Evolutionary conservation across 2,888 invertebrate species (phyloP), one percentile per base, ranked within the genome.

Genomic region (Cephus spinipes): DNA sequence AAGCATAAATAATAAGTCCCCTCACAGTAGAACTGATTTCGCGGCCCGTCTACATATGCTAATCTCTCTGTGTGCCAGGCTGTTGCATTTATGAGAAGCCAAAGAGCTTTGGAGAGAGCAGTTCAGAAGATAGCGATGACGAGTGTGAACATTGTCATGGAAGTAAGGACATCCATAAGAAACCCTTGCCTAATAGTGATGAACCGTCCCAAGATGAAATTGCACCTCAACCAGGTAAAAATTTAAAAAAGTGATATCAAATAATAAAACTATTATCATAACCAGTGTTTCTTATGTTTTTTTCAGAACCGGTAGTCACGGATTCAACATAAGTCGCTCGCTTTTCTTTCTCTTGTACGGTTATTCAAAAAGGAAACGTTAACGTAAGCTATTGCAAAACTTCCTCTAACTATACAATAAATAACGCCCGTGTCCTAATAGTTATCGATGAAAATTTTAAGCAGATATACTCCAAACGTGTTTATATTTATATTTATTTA

Each of bases 61-160:
- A 55, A 55, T 55, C 23, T 55, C 2, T 55, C 23, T 75, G 31
- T 68, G 73, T 69, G 68, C 33, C 68, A 98, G 98, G 97, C 92
- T 98, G 98, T 90, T 98, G 98, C 91, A 96, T 98, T 88, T 98
- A 97, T 91, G 96, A 96, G 88, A 98, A 98, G 91, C 97, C 97
- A n/a, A 94, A 94, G 84, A 94, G 94, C 69, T 98, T 98, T 92
- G 98, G 95, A 73, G 98, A 98, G 91, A 97, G 97, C 71, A 97
- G 97, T 82, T 96, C 96, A 0, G 96, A 96, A 78, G 95, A 95
- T 71, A 95, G 95, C 79, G 95, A 96, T 76, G 96, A 96, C 85
- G 97, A 98, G 90, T 97, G 97, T 90, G 97, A 97, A 85, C 95
- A 97, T 90, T 97, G 97, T 91, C 95, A 94, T 91, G 97, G 97